Conservation (phyloP, 2,888 invertebrate species). For the Thecophora atra region DNA sequence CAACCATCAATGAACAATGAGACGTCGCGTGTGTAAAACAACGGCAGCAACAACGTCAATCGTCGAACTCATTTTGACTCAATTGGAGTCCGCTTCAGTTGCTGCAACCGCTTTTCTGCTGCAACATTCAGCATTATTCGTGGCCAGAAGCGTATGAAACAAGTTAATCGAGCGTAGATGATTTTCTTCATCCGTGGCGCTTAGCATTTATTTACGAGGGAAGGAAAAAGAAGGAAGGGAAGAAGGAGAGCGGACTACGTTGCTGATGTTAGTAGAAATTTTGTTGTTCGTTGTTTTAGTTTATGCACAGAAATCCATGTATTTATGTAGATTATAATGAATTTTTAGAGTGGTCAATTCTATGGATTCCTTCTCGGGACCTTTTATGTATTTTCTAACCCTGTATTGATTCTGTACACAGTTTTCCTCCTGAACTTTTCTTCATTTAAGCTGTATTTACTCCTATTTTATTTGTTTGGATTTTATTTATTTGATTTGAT, state of each 20-base stretch:
- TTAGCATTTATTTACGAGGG: slow-evolving; percentile 65
- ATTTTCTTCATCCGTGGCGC: slow-evolving; percentile 66
- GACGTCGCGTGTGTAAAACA: background rate
- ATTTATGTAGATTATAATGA: too few species aligned
- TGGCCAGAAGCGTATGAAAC: slow-evolving; percentile 45
- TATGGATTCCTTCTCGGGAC: too few species aligned
- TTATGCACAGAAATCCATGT: too few species aligned
- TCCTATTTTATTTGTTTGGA: too few species aligned
- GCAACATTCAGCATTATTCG: slow-evolving; percentile 15
- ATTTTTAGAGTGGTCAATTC: too few species aligned
- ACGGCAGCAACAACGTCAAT: background rate
- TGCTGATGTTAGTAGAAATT: slow-evolving; percentile 43
- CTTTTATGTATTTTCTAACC: too few species aligned
- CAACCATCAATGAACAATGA: background rate
- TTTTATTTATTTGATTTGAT: too few species aligned
- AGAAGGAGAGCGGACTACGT: background rate
- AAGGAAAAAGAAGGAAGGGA: slow-evolving; percentile 46
- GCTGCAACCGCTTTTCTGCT: background rate
- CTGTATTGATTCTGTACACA: too few species aligned
- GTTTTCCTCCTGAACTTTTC: too few species aligned
- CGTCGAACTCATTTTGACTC: background rate
- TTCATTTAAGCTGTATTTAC: too few species aligned
- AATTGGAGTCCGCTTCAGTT: background rate
- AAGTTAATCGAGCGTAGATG: slow-evolving; percentile 66
- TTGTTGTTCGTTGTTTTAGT: slow-evolving; percentile 42